Percentiles rank a stretch among this genome's conserved stretches.
Conservation (phyloP, 2,888 invertebrate genomes). For the Patella ulyssiponensis region DNA sequence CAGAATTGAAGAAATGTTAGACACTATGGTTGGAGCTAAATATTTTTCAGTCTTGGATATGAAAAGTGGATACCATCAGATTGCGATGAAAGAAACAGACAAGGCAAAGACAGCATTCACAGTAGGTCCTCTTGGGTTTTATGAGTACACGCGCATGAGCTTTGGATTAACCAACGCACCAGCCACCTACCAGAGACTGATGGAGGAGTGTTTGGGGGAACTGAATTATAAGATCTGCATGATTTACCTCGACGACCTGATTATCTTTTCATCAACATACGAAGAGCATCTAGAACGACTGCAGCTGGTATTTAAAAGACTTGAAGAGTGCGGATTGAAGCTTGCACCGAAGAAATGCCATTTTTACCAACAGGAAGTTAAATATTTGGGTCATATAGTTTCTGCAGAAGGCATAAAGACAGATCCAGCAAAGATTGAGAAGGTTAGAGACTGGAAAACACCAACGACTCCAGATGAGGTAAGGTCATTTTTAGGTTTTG, state of each 20-base stretch:
- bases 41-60: background rate
- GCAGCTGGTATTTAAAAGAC: constrained; percentile 27
- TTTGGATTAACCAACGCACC: constrained; percentile 34
- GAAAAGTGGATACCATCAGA: background rate
- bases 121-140: constrained; percentile 35
- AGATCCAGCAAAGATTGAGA: too few relatives aligned
- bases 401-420: too few relatives aligned
- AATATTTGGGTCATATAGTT: constrained; percentile 34
- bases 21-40: too few relatives aligned
- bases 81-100: too few relatives aligned
- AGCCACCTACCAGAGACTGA: constrained; percentile 33
- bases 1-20: too few relatives aligned
- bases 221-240: constrained; percentile 31
- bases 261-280: constrained; percentile 31
- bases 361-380: constrained; percentile 23
- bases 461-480: too few relatives aligned
- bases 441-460: too few relatives aligned
- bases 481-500: too few relatives aligned
- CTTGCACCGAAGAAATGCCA: constrained; percentile 36
- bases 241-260: constrained; percentile 44
- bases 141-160: constrained; percentile 33
- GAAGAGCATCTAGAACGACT: constrained; percentile 36
- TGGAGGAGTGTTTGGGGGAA: constrained; percentile 34
- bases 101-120: constrained; percentile 35
- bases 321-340: constrained; percentile 29